These are phyloP conservation scores for Limnephilus lunatus DNA, from an alignment of 2,888 invertebrate species.

Conservation along the genomic window DNA sequence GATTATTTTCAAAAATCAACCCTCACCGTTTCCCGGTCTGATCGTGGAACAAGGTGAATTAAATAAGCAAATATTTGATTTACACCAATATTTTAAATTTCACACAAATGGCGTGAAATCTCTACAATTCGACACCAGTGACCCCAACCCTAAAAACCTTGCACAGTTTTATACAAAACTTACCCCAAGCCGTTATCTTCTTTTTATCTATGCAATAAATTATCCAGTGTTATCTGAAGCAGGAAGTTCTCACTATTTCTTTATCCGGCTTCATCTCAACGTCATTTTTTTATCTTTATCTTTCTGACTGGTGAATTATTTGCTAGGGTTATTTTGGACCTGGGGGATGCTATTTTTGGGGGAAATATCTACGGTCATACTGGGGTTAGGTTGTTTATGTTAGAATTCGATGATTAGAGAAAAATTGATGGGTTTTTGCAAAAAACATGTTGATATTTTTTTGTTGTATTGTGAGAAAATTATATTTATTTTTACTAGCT, in stretches of 20 bases:
- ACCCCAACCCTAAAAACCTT: background rate
- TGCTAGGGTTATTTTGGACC: slow-evolving; percentile 11
- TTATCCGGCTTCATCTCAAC: slow-evolving; percentile 14
- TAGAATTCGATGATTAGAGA: background rate
- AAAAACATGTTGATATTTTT: background rate
- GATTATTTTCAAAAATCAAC: too few relatives aligned
- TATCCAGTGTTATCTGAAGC: background rate
- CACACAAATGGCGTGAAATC: background rate
- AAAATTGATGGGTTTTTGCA: background rate
- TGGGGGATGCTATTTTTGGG: background rate
- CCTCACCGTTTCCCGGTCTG: too few relatives aligned
- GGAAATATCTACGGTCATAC: background rate
- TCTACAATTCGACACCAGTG: background rate
- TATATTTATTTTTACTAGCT: too few relatives aligned
- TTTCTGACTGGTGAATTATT: slow-evolving; percentile 23
- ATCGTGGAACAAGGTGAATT: too few relatives aligned
- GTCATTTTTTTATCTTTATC: slow-evolving; percentile 29
- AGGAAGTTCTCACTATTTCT: background rate
- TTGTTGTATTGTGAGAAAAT: background rate
- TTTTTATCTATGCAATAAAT: slow-evolving; percentile 11
- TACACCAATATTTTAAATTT: background rate
- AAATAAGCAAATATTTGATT: background rate
- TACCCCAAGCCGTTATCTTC: background rate
- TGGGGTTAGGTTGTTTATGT: background rate
- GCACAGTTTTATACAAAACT: background rate